Evolutionary conservation across 2,113 vertebrate species (phyloP).

Genomic region (Pelobates fuscus): DNA sequence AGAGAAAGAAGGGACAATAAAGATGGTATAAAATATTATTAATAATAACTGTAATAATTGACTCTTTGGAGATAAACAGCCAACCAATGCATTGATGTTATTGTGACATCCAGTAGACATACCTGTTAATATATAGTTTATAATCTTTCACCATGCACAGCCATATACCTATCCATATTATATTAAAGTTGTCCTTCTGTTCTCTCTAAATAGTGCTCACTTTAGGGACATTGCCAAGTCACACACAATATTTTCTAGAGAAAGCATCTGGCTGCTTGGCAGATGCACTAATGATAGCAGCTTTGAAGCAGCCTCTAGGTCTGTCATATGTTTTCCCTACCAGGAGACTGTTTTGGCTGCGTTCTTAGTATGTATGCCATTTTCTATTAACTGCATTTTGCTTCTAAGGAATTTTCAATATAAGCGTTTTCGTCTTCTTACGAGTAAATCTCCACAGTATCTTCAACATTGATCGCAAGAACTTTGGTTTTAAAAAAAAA

Average conservation of each 20-base stretch:
- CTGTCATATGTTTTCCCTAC: conserved; percentile 56
- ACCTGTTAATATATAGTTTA: conserved; percentile 26
- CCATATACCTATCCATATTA: conserved; percentile 41
- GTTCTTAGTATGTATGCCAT: conserved; percentile 57
- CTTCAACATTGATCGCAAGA: not conserved
- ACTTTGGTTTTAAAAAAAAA: too few relatives aligned
- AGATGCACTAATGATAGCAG: conserved; percentile 55
- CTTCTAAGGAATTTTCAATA: conserved; percentile 48
- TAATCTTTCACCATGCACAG: conserved; percentile 16
- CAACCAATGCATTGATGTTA: conserved; percentile 19
- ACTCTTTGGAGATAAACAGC: not conserved
- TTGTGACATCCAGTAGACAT: conserved; percentile 39
- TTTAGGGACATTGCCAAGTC: conserved; percentile 57
- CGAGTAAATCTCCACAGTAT: conserved; percentile 13
- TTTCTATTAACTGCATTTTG: conserved; percentile 55
- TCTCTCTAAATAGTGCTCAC: conserved; percentile 52
- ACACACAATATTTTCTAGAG: conserved; percentile 60
- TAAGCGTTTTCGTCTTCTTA: conserved; percentile 39
- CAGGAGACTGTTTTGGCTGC: conserved; percentile 59
- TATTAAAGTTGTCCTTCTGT: conserved; percentile 49
- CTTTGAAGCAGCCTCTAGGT: conserved; percentile 66
- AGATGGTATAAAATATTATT: too few relatives aligned
- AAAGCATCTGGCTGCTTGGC: conserved; percentile 68
- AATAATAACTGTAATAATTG: too few relatives aligned
- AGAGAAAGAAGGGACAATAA: too few relatives aligned